Base-by-base conservation (phyloP, 2,797 vertebrate species). In the Pangasius macronema region DNA sequence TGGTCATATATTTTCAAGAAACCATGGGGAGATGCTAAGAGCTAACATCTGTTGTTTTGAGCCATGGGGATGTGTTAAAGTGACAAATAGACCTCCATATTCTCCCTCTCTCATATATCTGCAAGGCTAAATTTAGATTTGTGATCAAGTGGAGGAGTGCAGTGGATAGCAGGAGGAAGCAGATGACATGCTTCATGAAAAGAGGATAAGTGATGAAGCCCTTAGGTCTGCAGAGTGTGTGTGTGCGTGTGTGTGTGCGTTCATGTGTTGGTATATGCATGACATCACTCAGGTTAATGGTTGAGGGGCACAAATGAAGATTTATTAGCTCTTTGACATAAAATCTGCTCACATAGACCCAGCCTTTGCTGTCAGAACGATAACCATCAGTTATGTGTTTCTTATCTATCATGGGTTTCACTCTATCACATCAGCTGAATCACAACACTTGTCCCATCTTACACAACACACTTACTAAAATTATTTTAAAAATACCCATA, bases 41-140 rank as follows among this genome's bases (percentile, higher is more conserved):
- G 88, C 89, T 88, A 91, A 91, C 92, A 92, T 91, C 91, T 92
- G 92, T 90, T 92, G 89, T 91, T 91, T 91, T 85, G 86, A 89
- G 84, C 89, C 70, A 80, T 82, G 63, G 72, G 84, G 68, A 85
- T 14, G 61, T 89, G 85, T 83, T 89, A 86, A 86, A 88, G 88
- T 89, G 86, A 90, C 91, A 91, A 90, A 91, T 90, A 89, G 85
- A 90, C 63, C 83, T 85, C 77, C 85, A 79, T 59, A 77, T 83
- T 49, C 53, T 57, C 49, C 39, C 61, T 27, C 67, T 11, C 87
- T 87, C 67, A 68, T 84, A 88, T 87, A 91, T 92, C 91, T 91
- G 89, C 63, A 85, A 36, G 53, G 86, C 81, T 89, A 89, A 87
- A 90, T 89, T 86, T 87, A 90, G 89, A 72, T 55, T 77, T 82